Evolutionary conservation across 2,888 invertebrate genomes (phyloP).

Genomic region (Scelioninae gen. 1): DNA sequence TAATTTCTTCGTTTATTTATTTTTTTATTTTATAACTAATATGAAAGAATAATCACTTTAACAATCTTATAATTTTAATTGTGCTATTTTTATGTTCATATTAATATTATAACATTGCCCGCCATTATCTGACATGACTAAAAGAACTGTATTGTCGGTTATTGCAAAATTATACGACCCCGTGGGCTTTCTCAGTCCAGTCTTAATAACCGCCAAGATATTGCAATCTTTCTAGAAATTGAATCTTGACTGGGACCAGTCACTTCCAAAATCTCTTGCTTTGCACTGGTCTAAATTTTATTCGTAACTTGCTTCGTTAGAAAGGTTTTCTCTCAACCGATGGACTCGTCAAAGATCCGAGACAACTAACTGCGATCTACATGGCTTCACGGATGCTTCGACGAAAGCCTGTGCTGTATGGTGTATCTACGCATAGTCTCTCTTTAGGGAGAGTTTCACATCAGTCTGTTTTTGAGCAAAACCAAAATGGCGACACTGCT

Average conservation of each 20-base stretch:
- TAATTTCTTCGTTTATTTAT: too few species aligned
- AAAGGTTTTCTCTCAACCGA: too few species aligned
- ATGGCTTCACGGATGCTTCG: not conserved
- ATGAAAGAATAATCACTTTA: too few species aligned
- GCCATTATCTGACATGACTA: not conserved
- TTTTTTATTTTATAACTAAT: too few species aligned
- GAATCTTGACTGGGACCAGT: not conserved
- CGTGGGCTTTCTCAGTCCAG: not conserved
- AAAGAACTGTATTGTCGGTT: not conserved
- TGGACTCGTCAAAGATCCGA: not conserved
- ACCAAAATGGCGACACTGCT: not conserved
- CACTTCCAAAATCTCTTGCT: not conserved
- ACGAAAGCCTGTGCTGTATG: not conserved
- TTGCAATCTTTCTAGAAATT: not conserved
- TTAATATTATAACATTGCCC: too few species aligned
- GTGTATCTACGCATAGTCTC: not conserved
- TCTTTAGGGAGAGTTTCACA: not conserved
- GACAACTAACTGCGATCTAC: not conserved
- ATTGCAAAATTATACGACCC: constrained; percentile 1
- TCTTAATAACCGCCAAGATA: not conserved
- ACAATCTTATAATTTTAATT: too few species aligned
- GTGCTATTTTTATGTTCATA: too few species aligned
- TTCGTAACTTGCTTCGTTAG: not conserved
- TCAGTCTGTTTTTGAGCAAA: not conserved
- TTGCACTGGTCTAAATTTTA: not conserved